phyloP scores from a whole-genome alignment of 2,888 invertebrate species.

The Lacanobia oleracea region DNA sequence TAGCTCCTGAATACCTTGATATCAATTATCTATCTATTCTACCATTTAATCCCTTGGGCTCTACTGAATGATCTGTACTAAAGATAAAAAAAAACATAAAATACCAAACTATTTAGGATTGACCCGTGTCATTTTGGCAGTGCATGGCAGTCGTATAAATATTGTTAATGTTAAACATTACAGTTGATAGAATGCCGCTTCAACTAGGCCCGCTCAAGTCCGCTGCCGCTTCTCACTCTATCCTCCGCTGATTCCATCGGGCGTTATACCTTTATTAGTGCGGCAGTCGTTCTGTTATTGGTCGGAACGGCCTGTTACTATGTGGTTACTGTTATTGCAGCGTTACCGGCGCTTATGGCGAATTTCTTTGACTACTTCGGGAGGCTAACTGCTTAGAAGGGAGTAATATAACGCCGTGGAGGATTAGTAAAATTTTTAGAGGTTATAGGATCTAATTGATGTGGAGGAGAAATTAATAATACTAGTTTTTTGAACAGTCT shows the following conservation, averaged over 20 bases:
- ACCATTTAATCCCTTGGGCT: too few species aligned
- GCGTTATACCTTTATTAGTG: constrained; percentile 66
- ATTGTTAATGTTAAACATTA: too few species aligned
- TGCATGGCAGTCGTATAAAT: too few species aligned
- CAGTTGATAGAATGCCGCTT: too few species aligned
- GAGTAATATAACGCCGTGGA: neutral
- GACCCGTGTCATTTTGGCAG: too few species aligned
- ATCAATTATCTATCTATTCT: too few species aligned
- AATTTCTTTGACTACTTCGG: constrained; percentile 44
- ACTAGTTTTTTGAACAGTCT: neutral
- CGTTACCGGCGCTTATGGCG: constrained; percentile 24
- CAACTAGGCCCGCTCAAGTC: too few species aligned
- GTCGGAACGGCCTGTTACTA: constrained; percentile 52
- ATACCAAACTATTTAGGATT: too few species aligned
- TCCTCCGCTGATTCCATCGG: constrained; percentile 35
- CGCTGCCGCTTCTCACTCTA: constrained; percentile 25
- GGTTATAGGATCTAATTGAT: neutral
- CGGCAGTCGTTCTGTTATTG: constrained; percentile 64
- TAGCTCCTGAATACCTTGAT: too few species aligned
- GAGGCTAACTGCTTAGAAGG: constrained; percentile 3
- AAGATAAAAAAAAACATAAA: too few species aligned
- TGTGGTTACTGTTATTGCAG: constrained; percentile 61
- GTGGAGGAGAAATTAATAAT: neutral
- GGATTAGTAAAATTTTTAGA: too few species aligned
- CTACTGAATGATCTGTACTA: too few species aligned